Evolutionary conservation across 2,888 invertebrate species (phyloP).

Genomic region (Caenorhabditis panamensis): DNA sequence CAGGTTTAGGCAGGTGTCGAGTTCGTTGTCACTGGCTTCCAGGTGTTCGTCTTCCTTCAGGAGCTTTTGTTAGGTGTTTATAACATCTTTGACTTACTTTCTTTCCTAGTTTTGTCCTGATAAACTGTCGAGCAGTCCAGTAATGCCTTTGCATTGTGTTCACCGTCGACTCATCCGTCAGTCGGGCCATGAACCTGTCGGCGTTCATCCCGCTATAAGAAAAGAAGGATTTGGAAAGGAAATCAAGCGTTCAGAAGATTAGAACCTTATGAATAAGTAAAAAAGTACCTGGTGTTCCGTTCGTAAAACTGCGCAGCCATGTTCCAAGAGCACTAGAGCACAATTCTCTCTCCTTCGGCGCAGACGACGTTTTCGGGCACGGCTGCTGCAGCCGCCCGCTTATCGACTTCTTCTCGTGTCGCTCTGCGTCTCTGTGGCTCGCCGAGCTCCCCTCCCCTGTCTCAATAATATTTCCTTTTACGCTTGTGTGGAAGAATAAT

Average conservation of each 20-base stretch:
- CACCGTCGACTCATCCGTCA: conserved; percentile 74
- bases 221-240: too few species aligned
- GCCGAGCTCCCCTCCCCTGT: conserved; percentile 5
- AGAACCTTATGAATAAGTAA: neutral
- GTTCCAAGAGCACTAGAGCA: conserved; percentile 36
- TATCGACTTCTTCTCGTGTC: conserved; percentile 59
- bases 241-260: neutral
- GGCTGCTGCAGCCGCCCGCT: conserved; percentile 43
- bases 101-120: conserved; percentile 75
- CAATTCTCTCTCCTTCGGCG: conserved; percentile 15
- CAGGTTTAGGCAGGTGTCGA: conserved; percentile 94
- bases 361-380: conserved; percentile 38
- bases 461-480: conserved; percentile 35
- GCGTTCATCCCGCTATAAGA: conserved; percentile 78
- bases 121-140: conserved; percentile 96
- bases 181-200: conserved; percentile 74
- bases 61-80: neutral
- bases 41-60: conserved; percentile 92
- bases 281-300: conserved; percentile 64
- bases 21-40: conserved; percentile 94
- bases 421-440: conserved; percentile 45
- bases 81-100: conserved; percentile 52
- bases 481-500: conserved; percentile 16
- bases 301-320: conserved; percentile 71
- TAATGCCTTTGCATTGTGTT: conserved; percentile 90